Percentiles rank a stretch among this genome's conserved stretches.
phyloP scores from a whole-genome alignment of 2,888 invertebrate species.

The Scaptomyza polygonia region DNA sequence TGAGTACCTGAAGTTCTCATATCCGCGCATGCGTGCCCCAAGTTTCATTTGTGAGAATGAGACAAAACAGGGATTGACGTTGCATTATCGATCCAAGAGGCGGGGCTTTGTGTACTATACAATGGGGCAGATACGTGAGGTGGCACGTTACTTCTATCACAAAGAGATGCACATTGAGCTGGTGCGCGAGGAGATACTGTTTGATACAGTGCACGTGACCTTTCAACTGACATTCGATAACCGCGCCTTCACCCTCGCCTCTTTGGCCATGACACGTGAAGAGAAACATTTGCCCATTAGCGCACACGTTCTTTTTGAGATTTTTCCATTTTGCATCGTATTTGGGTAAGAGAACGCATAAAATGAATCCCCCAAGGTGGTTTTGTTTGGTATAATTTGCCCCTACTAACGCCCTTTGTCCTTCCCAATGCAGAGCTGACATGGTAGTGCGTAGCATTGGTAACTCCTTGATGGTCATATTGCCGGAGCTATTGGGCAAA shows the following conservation, averaged over 20 bases:
- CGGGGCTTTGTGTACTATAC: constrained; percentile 98
- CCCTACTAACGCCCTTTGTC: not conserved
- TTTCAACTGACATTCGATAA: constrained; percentile 98
- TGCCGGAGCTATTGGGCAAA: constrained; percentile 94
- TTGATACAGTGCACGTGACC: constrained; percentile 96
- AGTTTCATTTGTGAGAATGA: constrained; percentile 99
- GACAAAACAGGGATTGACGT: constrained; percentile 94
- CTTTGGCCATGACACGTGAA: constrained; percentile 93
- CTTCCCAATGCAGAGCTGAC: constrained; percentile 87
- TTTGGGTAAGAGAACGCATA: constrained; percentile 89
- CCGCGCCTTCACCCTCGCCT: constrained; percentile 93
- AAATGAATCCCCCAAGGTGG: not conserved
- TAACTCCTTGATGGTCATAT: constrained; percentile 94
- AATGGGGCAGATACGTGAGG: constrained; percentile 97
- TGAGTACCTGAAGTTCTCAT: constrained; percentile 98
- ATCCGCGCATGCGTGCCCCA: constrained; percentile 94
- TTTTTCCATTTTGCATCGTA: constrained; percentile 98
- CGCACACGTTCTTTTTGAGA: constrained; percentile 95
- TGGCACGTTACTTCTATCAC: constrained; percentile 96
- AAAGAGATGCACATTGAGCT: constrained; percentile 97
- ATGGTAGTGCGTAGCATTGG: constrained; percentile 95
- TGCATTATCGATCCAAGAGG: constrained; percentile 96
- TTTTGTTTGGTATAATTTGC: not conserved
- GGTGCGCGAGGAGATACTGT: constrained; percentile 92
- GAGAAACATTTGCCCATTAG: constrained; percentile 95